A percentile compares a stretch with the other conserved stretches of the same genome.
Conservation (phyloP, 2,113 vertebrate species). For the Nerophis lumbriciformis region DNA sequence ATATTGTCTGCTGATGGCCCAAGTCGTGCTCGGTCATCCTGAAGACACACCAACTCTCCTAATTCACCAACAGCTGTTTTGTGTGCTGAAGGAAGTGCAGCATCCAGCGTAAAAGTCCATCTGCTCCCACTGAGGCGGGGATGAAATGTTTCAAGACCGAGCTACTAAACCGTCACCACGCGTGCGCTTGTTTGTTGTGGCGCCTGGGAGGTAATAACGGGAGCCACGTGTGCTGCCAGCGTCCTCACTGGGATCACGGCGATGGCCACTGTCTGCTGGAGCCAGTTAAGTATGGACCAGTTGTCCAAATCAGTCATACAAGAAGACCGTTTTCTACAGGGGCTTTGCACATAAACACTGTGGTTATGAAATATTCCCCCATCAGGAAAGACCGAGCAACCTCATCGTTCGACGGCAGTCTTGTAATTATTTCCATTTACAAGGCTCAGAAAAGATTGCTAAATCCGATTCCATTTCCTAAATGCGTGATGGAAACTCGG, state of each 20-base stretch:
- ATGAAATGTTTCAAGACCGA: background rate
- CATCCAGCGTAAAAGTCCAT: slow-evolving; percentile 4
- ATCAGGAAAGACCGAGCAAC: slow-evolving; percentile 20
- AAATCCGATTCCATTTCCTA: slow-evolving; percentile 11
- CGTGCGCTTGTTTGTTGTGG: background rate
- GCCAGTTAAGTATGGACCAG: slow-evolving; percentile 24
- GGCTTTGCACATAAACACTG: slow-evolving; percentile 29
- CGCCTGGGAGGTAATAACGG: background rate
- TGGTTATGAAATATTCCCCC: slow-evolving; percentile 16
- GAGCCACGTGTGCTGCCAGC: too few species aligned
- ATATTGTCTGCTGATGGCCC: slow-evolving; percentile 7
- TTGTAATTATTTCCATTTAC: slow-evolving; percentile 26
- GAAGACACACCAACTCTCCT: slow-evolving; percentile 19
- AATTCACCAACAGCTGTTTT: slow-evolving; percentile 27
- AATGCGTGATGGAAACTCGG: slow-evolving; percentile 13
- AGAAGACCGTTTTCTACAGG: slow-evolving; percentile 18
- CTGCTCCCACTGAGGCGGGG: background rate
- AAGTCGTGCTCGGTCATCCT: slow-evolving; percentile 28
- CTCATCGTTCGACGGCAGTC: slow-evolving; percentile 28
- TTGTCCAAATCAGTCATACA: slow-evolving; percentile 27
- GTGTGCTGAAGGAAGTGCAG: slow-evolving; percentile 14
- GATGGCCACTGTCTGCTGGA: slow-evolving; percentile 4
- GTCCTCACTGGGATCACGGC: background rate
- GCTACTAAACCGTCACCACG: background rate
- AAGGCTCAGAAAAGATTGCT: slow-evolving; percentile 22